Base-by-base conservation (phyloP, 2,113 vertebrate species). In the Pycnonotus jocosus region DNA sequence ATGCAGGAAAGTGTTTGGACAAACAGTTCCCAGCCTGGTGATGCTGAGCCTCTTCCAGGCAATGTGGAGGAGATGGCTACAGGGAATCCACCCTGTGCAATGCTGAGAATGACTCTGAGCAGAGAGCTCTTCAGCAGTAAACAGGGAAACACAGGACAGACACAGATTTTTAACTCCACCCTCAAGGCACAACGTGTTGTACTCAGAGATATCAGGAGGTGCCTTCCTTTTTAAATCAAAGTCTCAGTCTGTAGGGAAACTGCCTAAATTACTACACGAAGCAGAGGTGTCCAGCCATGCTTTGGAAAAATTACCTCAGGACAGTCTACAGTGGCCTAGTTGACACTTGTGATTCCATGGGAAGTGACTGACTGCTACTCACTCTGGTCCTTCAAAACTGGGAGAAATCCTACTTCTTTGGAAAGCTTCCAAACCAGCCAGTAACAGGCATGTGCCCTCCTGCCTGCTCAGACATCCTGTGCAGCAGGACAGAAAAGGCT, bases 111-210 rank as follows among this genome's bases (percentile, higher is more conserved):
- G 35, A 51, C 28, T 24, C 14, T 0, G 0, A 44, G 8, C 20
- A 66, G 42, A 47, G 21, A 74, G 12, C 9, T n/a, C 74, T 54
- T 30, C 3, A 2, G 44, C 23, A 79, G 51, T 40, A 77, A 65
- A 72, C 11, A 40, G 15, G 35, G 42, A 81, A 86, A 62, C 5
- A 18, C 21, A 71, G 65, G 35, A 30, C 25, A 42, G 56, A 28
- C 28, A 48, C 5, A n/a, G 35, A 12, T 85, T 58, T 81, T 71
- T 35, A 62, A 30, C 16, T 70, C 45, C 12, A 5, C 45, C 31
- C 65, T 87, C 65, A 25, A 10, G 44, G 25, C 31, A 15, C 18
- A 23, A 65, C 0, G 0, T 57, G 22, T 30, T 17, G 1, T 38
- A 69, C 10, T 53, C 37, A 6, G 44, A 47, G 33, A 23, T 66